These are phyloP conservation scores for Caenorhabditis inopinata DNA, from an alignment of 1,140 invertebrate species.

Conservation along the genomic window DNA sequence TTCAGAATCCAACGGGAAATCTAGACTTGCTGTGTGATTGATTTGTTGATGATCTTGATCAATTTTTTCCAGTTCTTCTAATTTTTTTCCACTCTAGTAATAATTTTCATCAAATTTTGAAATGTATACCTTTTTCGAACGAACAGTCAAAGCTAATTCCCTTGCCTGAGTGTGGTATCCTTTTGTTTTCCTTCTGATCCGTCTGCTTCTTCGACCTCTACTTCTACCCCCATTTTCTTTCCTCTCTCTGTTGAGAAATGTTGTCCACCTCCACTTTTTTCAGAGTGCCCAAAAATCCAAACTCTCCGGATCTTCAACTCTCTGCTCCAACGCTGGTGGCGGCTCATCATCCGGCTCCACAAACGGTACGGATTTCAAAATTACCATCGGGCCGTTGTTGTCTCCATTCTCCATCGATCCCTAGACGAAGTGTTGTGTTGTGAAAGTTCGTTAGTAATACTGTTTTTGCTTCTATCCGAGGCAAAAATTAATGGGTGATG, in stretches of 20 bases:
- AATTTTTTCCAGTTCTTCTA: background rate
- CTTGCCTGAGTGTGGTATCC: constrained; percentile 10
- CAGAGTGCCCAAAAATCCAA: background rate
- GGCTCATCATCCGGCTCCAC: background rate
- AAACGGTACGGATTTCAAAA: constrained; percentile 33
- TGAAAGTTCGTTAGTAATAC: background rate
- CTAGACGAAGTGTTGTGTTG: background rate
- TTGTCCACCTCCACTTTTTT: background rate
- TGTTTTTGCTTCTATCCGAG: background rate
- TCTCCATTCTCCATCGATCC: background rate
- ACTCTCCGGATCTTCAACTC: background rate
- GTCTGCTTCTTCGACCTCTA: background rate
- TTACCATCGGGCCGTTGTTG: background rate
- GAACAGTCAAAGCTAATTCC: background rate
- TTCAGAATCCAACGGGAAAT: background rate
- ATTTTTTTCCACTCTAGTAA: background rate
- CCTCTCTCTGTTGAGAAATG: background rate
- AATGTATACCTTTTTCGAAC: no score
- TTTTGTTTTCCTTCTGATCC: background rate
- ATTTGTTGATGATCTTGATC: no score
- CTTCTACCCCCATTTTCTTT: background rate
- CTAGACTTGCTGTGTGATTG: constrained; percentile 13
- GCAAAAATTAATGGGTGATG: background rate
- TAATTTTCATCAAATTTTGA: no score
- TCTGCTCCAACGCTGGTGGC: background rate